Evolutionary conservation across 2,797 vertebrate species (phyloP), one percentile per base, ranked within the genome.

Genomic region (Micropoecilia bifurca): DNA sequence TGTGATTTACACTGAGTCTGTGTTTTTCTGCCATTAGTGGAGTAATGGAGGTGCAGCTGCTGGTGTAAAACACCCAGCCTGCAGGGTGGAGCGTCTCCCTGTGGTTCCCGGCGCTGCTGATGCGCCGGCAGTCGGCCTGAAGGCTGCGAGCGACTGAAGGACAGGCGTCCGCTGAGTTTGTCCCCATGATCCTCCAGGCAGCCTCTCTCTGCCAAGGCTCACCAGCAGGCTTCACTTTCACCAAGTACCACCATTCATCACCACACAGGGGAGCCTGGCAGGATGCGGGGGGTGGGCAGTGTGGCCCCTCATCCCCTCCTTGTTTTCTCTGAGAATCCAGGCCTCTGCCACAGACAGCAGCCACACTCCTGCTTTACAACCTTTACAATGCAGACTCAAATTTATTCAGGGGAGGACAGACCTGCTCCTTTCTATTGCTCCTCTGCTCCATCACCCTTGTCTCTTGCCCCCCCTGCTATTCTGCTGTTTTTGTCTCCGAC

Each of bases 191-290:
- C 93, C 90, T 94, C 92, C 89, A 93, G 90, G 91, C 90, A 89
- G 91, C 85, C 89, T 87, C 90, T 87, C 88, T 79, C 77, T 79
- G 88, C 87, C 94, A 95, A 95, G 89, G 86, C 91, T 93, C 94
- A 90, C 94, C 92, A 93, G 94, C 91, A 93, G 90, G 93, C 95
- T 95, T 96, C 95, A 95, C 94, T 95, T 96, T 95, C 93, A 91
- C 93, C 94, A 90, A 95, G 93, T 94, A 92, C 89, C 94, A 92
- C 94, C 94, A 96, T 96, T 96, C 95, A 96, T 96, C 96, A 96
- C 92, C 82, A 92, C 85, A 92, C 93, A 94, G 95, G 95, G 95
- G 92, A 90, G 87, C 91, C 88, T 85, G 82, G 59, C 43, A 33
- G 73, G 43, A 39, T 75, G n/a, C 41, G 5, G 36, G 71, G 28